A percentile compares a stretch with the other conserved stretches of the same genome.
Conservation (phyloP, 2,797 vertebrate genomes). For the Anabacerthia variegaticeps region DNA sequence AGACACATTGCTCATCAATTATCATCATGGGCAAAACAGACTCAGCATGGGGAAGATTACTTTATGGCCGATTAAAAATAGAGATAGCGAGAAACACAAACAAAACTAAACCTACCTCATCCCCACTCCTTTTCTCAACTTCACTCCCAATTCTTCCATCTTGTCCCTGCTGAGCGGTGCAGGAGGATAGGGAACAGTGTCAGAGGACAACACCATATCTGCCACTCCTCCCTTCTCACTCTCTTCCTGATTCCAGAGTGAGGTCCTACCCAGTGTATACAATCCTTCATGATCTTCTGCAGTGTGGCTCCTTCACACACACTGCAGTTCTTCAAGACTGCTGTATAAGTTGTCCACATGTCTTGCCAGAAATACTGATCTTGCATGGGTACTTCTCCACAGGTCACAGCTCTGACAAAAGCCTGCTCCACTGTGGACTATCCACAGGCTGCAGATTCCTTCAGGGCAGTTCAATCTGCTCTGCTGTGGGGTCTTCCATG, state of each 20-base stretch:
- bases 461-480: not conserved
- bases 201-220: not conserved
- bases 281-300: not conserved
- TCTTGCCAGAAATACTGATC: not conserved
- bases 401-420: not conserved
- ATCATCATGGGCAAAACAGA: not conserved
- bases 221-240: not conserved
- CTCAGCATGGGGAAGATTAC: not conserved
- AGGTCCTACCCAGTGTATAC: not conserved
- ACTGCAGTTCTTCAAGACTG: not conserved
- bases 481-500: not conserved
- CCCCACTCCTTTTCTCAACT: not conserved
- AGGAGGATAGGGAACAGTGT: not conserved
- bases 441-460: not conserved
- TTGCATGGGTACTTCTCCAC: rapidly evolving
- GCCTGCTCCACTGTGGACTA: not conserved
- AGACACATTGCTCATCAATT: not conserved
- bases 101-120: not conserved
- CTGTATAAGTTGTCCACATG: not conserved
- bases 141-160: not conserved
- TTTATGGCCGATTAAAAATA: not conserved
- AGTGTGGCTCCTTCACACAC: rapidly evolving
- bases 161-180: rapidly evolving
- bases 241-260: not conserved
- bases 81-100: not conserved